phyloP scores from a whole-genome alignment of 2,113 vertebrate genomes.

The Odobenus rosmarus region DNA sequence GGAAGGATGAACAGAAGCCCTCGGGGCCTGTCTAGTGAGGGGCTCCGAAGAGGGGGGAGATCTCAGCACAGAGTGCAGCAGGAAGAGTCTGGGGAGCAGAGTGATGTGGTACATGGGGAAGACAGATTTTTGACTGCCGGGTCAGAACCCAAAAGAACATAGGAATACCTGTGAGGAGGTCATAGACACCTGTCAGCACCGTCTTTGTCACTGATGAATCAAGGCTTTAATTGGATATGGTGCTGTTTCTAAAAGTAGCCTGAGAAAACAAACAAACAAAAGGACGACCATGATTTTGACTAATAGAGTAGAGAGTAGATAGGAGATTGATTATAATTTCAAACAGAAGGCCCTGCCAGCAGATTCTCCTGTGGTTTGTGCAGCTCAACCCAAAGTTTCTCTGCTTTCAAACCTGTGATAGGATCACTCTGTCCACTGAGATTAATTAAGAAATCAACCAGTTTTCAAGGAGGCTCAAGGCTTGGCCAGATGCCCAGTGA shows the following conservation, averaged over 20 bases:
- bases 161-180: background rate
- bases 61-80: rapidly evolving
- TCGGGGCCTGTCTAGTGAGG: background rate
- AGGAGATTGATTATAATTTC: background rate
- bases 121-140: background rate
- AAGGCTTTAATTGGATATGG: rapidly evolving
- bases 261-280: background rate
- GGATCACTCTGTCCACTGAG: background rate
- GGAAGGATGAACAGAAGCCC: background rate
- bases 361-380: background rate
- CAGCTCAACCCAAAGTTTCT: background rate
- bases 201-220: background rate
- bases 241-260: background rate
- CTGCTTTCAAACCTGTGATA: background rate
- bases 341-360: background rate
- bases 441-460: background rate
- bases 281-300: background rate
- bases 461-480: background rate
- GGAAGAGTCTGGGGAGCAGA: background rate
- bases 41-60: background rate
- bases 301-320: background rate
- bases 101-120: background rate
- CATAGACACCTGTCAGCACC: background rate
- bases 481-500: background rate
- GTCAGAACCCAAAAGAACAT: background rate